phyloP scores from a whole-genome alignment of 2,888 invertebrate species.

The Drosophila macrospina region DNA sequence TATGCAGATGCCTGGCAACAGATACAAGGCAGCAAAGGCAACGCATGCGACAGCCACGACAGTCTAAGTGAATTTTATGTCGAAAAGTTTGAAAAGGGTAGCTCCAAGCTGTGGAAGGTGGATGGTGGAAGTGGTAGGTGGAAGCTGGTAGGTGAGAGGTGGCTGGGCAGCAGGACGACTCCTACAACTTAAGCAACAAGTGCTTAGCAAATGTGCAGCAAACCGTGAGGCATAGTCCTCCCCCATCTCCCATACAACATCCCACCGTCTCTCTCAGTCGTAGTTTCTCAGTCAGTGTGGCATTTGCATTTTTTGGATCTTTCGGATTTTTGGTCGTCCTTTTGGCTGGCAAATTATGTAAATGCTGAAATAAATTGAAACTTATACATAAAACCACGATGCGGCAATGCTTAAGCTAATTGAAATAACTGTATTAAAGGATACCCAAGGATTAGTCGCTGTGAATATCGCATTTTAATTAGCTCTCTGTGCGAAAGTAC shows the following conservation, averaged over 20 bases:
- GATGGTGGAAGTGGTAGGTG: too few relatives aligned
- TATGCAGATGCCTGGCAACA: conserved; percentile 72
- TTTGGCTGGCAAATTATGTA: conserved; percentile 68
- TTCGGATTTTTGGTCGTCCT: conserved; percentile 35
- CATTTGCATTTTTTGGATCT: conserved; percentile 69
- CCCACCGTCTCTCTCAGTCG: conserved; percentile 5
- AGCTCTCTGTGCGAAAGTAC: conserved; percentile 25
- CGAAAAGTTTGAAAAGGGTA: conserved; percentile 77
- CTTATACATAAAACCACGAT: conserved; percentile 51
- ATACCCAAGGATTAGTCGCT: conserved; percentile 8
- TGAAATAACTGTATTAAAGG: conserved; percentile 62
- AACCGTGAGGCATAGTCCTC: conserved; percentile 43
- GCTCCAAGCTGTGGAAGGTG: conserved; percentile 10
- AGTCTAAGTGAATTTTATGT: conserved; percentile 78
- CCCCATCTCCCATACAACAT: conserved; percentile 1
- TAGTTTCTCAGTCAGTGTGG: conserved; percentile 27
- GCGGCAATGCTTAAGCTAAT: conserved; percentile 65
- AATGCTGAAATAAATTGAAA: conserved; percentile 68
- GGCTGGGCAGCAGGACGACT: neutral
- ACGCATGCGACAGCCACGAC: conserved; percentile 78
- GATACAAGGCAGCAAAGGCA: conserved; percentile 59
- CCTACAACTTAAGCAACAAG: conserved; percentile 66
- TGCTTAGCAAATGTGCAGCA: conserved; percentile 70
- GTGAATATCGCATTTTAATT: conserved; percentile 24
- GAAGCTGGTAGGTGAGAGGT: neutral